Evolutionary conservation across 2,113 vertebrate species (phyloP).

Genomic region (Megalops atlanticus): DNA sequence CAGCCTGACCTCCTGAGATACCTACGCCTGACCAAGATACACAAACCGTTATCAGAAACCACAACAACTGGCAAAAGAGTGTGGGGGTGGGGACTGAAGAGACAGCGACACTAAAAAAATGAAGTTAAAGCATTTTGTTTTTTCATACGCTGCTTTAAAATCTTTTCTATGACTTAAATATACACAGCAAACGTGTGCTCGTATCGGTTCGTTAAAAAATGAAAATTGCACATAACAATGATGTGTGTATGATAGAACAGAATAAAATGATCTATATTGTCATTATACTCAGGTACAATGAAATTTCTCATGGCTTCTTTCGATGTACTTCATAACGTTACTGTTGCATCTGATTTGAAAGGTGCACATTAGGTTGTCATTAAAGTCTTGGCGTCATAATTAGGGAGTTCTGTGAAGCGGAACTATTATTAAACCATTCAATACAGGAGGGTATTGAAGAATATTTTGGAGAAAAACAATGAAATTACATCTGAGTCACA

Average conservation of each 20-base stretch:
- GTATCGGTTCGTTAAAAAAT: neutral
- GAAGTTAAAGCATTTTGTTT: too few relatives aligned
- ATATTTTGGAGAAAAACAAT: neutral
- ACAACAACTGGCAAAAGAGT: neutral
- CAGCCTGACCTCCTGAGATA: neutral
- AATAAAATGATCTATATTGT: too few relatives aligned
- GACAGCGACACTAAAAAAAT: neutral
- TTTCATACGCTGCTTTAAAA: neutral
- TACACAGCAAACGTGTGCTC: neutral
- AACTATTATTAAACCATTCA: neutral
- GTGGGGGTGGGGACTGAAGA: neutral
- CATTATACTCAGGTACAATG: too few relatives aligned
- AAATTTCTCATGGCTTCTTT: too few relatives aligned
- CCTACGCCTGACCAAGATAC: neutral
- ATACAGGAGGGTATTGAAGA: neutral
- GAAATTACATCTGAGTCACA: neutral
- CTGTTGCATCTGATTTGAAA: neutral
- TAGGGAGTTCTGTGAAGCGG: neutral
- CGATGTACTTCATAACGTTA: too few relatives aligned
- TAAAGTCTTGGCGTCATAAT: neutral
- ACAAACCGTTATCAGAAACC: neutral
- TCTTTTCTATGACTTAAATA: neutral
- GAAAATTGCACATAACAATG: neutral
- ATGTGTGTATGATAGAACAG: neutral
- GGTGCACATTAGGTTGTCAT: neutral